Base-by-base conservation (phyloP, 2,113 vertebrate genomes). In the Podocnemis expansa region DNA sequence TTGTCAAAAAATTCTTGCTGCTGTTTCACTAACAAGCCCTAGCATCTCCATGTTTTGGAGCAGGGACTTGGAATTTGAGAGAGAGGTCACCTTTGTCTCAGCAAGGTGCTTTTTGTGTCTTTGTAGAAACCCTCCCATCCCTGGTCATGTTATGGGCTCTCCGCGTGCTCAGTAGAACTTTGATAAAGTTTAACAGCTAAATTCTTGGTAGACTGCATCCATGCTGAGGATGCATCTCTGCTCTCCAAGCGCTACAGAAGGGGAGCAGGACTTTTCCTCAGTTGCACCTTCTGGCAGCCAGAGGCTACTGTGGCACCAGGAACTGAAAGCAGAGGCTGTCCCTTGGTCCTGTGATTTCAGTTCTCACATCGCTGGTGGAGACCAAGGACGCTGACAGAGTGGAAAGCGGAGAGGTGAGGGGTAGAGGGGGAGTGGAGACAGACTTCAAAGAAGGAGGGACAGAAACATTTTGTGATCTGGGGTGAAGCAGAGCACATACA, bases 51-150 rank as follows among this genome's bases (percentile, higher is more conserved):
- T 94, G 38, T 94, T 94, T 93, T 94, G 95, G 93, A 97, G 87
- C 4, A 90, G 89, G 58, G 83, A 90, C 60, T 67, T 84, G 82
- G 96, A 97, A 97, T 93, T 93, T 93, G 95, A 86, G 5, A 2
- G 75, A 31, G 27, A 7, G 17, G 17, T n/a, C 14, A 55, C 75
- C 95, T 93, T 43, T 82, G 89, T 84, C 90, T 3, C 84, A 96
- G 94, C 87, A 91, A 96, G 96, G 54, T 86, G 88, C 25, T 94
- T 95, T 97, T 96, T 78, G 78, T 1, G 8, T 82, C 84, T 87
- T 94, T 91, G 91, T 96, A 96, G 97, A 96, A 97, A 96, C 93
- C 93, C 89, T 96, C 94, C 96, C 93, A 13, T 81, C 92, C 94
- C 93, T 96, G 95, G 94, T 90, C 95, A 93, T 96, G 84, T 97